These are phyloP conservation scores for Dromococcyx pavoninus DNA, from an alignment of 2,797 vertebrate genomes.

Conservation along the genomic window DNA sequence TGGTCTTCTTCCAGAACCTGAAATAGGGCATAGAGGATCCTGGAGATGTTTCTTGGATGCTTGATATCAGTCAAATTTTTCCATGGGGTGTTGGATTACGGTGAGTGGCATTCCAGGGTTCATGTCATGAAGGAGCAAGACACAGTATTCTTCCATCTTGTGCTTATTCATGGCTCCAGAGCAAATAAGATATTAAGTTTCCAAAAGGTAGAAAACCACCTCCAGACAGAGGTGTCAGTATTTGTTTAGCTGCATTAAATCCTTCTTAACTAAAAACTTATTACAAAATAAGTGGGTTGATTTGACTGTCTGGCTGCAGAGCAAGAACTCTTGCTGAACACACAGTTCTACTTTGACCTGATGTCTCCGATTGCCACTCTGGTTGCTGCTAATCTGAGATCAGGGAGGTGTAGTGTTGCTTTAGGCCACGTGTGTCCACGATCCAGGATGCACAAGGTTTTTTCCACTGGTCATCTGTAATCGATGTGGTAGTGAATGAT, in stretches of 20 bases:
- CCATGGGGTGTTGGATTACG: constrained; percentile 80
- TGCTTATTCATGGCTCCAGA: constrained; percentile 88
- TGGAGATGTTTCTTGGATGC: not conserved
- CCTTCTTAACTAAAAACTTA: not conserved
- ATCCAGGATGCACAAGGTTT: not conserved
- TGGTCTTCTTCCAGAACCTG: not conserved
- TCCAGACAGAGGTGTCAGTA: not conserved
- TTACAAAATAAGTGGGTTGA: not conserved
- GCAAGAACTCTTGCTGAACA: not conserved
- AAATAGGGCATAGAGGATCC: not conserved
- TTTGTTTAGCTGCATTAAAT: not conserved
- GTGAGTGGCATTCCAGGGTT: constrained; percentile 68
- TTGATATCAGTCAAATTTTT: constrained; percentile 78
- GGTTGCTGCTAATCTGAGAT: not conserved
- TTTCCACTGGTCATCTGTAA: too few relatives aligned
- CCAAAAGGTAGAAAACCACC: constrained; percentile 77
- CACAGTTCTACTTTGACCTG: not conserved
- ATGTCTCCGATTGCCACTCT: not conserved
- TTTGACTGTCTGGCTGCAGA: not conserved
- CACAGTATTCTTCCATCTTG: constrained; percentile 87
- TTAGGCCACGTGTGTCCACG: not conserved
- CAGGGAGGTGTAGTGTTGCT: not conserved
- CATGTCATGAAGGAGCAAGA: constrained; percentile 88
- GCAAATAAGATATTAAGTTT: constrained; percentile 85
- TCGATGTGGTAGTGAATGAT: too few relatives aligned